Percentiles rank a stretch among this genome's conserved stretches.
These are phyloP conservation scores for Desmodus rotundus DNA, from an alignment of 2,113 vertebrate species.

Conservation along the genomic window DNA sequence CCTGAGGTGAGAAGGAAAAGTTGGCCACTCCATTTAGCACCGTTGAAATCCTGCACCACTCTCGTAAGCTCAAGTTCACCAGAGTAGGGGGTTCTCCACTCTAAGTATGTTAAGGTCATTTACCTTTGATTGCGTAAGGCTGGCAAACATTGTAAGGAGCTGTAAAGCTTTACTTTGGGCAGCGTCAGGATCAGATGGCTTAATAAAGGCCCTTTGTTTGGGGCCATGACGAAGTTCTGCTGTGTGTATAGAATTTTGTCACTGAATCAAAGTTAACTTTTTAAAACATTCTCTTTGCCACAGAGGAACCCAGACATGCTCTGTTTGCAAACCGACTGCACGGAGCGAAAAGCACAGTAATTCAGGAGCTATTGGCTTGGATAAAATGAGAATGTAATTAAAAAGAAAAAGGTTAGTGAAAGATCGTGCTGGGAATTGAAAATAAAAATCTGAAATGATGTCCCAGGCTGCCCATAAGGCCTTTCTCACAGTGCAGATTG, in stretches of 20 bases:
- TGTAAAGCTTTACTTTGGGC: slow-evolving; percentile 14
- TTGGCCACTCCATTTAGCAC: background rate
- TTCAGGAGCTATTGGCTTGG: slow-evolving; percentile 3
- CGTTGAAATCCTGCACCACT: background rate
- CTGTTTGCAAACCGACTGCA: slow-evolving; percentile 32
- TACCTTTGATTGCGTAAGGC: background rate
- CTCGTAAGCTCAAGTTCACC: background rate
- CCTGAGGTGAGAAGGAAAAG: background rate
- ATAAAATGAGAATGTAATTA: slow-evolving; percentile 26
- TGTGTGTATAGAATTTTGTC: background rate
- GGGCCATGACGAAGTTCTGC: slow-evolving; percentile 9
- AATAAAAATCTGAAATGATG: slow-evolving; percentile 31
- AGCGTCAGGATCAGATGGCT: background rate
- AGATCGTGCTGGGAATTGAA: slow-evolving; percentile 38
- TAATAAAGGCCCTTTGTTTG: slow-evolving; percentile 22
- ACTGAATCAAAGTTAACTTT: slow-evolving; percentile 30
- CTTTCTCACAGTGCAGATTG: background rate
- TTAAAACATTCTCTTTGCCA: background rate
- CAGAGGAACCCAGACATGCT: slow-evolving; percentile 29
- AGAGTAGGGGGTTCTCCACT: background rate
- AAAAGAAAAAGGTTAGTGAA: slow-evolving; percentile 51
- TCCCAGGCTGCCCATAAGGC: background rate
- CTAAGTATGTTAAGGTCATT: background rate
- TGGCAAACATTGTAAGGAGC: background rate
- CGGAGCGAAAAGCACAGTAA: background rate